Percentiles rank a stretch among this genome's conserved stretches.
phyloP scores from a whole-genome alignment of 2,888 invertebrate species.

The Spilosoma lubricipeda region DNA sequence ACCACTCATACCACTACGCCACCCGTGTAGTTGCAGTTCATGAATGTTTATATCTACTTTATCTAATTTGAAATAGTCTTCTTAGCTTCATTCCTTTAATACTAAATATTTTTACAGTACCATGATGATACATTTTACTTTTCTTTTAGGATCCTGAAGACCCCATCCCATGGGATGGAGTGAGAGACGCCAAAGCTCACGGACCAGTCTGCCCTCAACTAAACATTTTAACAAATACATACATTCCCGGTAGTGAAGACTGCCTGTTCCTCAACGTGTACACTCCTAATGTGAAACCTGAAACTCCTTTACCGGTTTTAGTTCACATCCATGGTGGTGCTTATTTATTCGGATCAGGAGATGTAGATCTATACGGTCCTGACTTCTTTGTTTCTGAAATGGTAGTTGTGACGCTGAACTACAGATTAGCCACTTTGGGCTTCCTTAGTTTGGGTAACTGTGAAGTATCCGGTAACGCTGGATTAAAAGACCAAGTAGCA shows the following conservation, averaged over 20 bases:
- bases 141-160: conserved; percentile 35
- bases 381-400: conserved; percentile 84
- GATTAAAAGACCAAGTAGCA: conserved; percentile 74
- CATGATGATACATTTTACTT: background rate
- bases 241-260: conserved; percentile 59
- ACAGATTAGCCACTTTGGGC: conserved; percentile 82
- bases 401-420: conserved; percentile 85
- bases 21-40: too few species aligned
- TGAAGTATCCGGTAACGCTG: conserved; percentile 87
- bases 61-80: too few species aligned
- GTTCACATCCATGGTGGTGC: conserved; percentile 70
- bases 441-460: conserved; percentile 84
- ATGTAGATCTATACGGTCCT: conserved; percentile 82
- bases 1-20: too few species aligned
- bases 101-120: background rate
- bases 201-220: conserved; percentile 63
- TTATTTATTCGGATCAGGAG: conserved; percentile 65
- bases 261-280: conserved; percentile 70
- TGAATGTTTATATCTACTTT: too few species aligned
- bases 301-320: conserved; percentile 60
- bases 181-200: conserved; percentile 63
- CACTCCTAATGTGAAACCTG: conserved; percentile 41
- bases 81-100: conserved; percentile 23
- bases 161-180: conserved; percentile 61
- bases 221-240: conserved; percentile 35